Percentiles rank a stretch among this genome's conserved stretches.
Conservation (phyloP, 2,888 invertebrate species). For the Drosophila rellima region DNA sequence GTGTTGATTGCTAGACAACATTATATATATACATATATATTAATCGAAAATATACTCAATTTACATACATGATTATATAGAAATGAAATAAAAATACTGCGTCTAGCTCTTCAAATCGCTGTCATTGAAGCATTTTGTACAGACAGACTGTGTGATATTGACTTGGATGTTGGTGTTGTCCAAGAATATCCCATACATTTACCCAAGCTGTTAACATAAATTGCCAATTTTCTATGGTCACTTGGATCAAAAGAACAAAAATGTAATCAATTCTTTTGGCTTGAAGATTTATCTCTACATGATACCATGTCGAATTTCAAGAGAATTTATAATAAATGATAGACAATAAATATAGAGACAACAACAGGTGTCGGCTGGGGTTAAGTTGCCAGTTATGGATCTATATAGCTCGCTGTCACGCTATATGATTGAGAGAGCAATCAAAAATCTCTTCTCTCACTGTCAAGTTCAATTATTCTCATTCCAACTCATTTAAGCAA, state of each 20-base stretch:
- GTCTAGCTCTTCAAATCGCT: too few relatives aligned
- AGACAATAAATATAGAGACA: not conserved
- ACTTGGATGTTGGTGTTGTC: too few relatives aligned
- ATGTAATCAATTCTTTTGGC: not conserved
- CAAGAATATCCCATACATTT: not conserved
- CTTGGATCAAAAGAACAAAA: too few relatives aligned
- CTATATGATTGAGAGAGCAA: conserved; percentile 45
- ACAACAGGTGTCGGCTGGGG: conserved; percentile 32
- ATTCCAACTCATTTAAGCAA: conserved; percentile 15
- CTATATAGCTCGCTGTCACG: conserved; percentile 39
- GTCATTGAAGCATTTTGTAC: too few relatives aligned
- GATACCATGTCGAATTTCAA: not conserved
- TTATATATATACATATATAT: too few relatives aligned
- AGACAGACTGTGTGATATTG: too few relatives aligned
- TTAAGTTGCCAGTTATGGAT: conserved; percentile 18
- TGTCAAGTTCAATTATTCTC: conserved; percentile 47
- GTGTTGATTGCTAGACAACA: too few relatives aligned
- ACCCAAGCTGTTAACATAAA: not conserved
- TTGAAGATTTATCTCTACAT: not conserved
- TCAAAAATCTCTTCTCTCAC: conserved; percentile 34
- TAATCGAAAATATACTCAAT: too few relatives aligned
- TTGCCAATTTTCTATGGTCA: not conserved
- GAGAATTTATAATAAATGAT: conserved; percentile 1
- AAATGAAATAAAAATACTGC: too few relatives aligned
- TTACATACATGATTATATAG: too few relatives aligned